Evolutionary conservation across 2,797 vertebrate genomes (phyloP).

Genomic region (Antrozous pallidus): DNA sequence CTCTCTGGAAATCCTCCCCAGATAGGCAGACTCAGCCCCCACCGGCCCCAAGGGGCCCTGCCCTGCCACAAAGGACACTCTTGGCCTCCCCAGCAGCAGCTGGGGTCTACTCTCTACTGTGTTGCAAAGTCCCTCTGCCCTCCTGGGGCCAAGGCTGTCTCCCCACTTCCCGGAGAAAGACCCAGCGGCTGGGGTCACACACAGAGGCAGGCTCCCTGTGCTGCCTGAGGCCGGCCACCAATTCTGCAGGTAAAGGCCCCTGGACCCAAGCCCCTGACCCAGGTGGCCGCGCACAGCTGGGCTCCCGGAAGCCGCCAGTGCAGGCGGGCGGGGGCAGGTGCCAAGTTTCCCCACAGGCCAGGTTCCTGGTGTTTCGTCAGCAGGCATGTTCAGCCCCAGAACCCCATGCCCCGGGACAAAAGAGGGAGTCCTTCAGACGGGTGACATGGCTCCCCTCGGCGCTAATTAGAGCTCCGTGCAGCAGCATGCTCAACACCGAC

Average conservation of each 20-base stretch:
- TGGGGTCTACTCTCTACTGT: not conserved
- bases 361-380: not conserved
- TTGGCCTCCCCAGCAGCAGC: not conserved
- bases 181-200: not conserved
- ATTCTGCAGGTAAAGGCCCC: not conserved
- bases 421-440: not conserved
- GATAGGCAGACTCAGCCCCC: not conserved
- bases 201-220: not conserved
- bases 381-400: not conserved
- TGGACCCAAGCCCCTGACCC: not conserved
- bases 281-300: not conserved
- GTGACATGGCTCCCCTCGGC: slow-evolving; percentile 9
- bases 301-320: not conserved
- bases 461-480: slow-evolving; percentile 55
- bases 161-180: not conserved
- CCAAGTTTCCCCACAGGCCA: not conserved
- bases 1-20: not conserved
- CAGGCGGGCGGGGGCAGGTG: not conserved
- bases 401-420: not conserved
- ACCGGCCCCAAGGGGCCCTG: rapidly evolving
- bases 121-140: too few relatives aligned
- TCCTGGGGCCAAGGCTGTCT: not conserved
- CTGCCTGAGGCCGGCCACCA: rapidly evolving
- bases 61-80: not conserved
- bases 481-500: not conserved